Conservation (phyloP, 2,888 invertebrate species). For the Sipha maydis region DNA sequence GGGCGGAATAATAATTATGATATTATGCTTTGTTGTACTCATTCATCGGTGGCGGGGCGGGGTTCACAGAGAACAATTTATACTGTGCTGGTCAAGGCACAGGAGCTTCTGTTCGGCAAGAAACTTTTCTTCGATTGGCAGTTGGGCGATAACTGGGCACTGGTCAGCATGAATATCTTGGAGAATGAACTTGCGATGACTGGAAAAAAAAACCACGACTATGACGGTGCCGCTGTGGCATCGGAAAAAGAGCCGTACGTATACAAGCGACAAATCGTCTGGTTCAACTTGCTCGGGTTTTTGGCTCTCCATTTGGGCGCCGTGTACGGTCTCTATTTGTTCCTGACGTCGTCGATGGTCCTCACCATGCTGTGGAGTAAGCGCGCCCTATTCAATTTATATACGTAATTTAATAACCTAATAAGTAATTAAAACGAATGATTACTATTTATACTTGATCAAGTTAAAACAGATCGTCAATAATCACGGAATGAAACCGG, state of each 20-base stretch:
- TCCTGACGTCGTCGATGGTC: constrained; percentile 66
- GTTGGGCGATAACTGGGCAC: constrained; percentile 16
- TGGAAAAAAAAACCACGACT: neutral
- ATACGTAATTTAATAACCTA: too few species aligned
- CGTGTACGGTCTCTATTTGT: constrained; percentile 69
- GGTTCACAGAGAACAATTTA: neutral
- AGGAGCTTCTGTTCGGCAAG: constrained; percentile 25
- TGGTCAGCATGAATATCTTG: neutral
- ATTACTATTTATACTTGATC: too few species aligned
- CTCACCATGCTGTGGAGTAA: constrained; percentile 68
- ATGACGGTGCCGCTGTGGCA: neutral
- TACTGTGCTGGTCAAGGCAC: neutral
- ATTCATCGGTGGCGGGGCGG: neutral
- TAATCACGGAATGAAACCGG: too few species aligned
- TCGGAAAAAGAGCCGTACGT: neutral
- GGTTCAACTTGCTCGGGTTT: constrained; percentile 75
- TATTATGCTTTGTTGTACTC: neutral
- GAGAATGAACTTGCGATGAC: neutral
- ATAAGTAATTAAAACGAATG: too few species aligned
- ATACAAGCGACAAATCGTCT: constrained; percentile 69
- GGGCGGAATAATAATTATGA: neutral
- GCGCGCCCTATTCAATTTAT: constrained; percentile 66
- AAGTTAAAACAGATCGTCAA: too few species aligned
- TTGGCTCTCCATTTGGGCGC: constrained; percentile 71
- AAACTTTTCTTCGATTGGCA: constrained; percentile 18